Conservation (phyloP, 2,797 vertebrate species). For the Hipposideros larvatus region DNA sequence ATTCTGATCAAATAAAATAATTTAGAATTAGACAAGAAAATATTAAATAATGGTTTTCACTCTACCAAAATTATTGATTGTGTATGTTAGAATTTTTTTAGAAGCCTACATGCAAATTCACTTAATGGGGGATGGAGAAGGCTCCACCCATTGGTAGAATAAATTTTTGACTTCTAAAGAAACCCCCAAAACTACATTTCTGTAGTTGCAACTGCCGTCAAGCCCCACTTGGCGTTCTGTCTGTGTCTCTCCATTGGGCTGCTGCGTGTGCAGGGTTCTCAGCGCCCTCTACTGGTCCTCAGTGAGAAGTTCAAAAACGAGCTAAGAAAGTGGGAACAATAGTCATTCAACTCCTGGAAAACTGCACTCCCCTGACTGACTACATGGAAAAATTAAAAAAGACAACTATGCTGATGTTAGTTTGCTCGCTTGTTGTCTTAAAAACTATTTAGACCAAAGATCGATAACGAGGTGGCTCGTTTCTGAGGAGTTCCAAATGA, state of each 20-base stretch:
- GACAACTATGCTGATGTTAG: background rate
- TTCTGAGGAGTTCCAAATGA: background rate
- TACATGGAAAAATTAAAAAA: background rate
- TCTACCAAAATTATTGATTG: background rate
- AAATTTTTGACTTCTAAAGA: background rate
- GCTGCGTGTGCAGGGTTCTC: constrained; percentile 59
- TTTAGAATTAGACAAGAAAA: background rate
- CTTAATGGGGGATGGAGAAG: background rate
- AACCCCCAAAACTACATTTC: background rate
- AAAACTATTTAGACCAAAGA: background rate
- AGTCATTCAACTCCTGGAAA: background rate
- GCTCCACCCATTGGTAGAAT: background rate
- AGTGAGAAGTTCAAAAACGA: background rate
- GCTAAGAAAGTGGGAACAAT: background rate
- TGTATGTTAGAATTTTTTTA: background rate
- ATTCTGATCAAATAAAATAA: constrained; percentile 16
- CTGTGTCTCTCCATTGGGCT: background rate
- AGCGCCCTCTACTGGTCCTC: constrained; percentile 84
- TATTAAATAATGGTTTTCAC: background rate
- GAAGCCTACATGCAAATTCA: background rate
- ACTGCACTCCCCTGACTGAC: background rate
- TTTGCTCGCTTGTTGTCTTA: background rate
- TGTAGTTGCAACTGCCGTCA: background rate
- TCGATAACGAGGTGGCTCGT: background rate
- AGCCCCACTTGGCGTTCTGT: background rate